Evolutionary conservation across 2,888 invertebrate genomes (phyloP).

Genomic region (Sesamia inferens): DNA sequence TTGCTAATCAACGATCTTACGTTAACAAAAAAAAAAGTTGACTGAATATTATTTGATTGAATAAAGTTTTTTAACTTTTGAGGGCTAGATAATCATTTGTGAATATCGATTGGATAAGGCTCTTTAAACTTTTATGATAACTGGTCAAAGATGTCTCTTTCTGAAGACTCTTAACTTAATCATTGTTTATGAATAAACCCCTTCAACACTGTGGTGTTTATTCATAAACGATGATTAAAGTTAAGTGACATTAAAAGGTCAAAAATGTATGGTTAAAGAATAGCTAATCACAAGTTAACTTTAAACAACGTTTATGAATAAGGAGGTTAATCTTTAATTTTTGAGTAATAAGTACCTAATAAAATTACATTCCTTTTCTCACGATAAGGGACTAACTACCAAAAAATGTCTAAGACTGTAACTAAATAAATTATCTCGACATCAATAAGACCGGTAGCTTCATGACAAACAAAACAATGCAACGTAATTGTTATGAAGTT

Average conservation of each 20-base stretch:
- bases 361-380: conserved; percentile 1
- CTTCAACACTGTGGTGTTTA: too few relatives aligned
- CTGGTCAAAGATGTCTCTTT: not conserved
- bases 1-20: not conserved
- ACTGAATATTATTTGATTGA: not conserved
- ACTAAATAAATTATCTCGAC: conserved; percentile 53
- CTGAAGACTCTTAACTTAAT: too few relatives aligned
- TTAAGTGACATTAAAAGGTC: too few relatives aligned
- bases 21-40: not conserved
- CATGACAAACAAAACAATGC: conserved; percentile 76
- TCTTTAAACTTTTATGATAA: not conserved
- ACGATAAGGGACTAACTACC: not conserved
- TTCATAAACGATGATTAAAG: too few relatives aligned
- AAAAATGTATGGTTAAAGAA: too few relatives aligned
- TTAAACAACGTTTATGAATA: too few relatives aligned
- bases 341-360: not conserved
- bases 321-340: not conserved
- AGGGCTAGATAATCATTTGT: not conserved
- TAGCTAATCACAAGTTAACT: too few relatives aligned
- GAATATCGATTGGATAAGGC: not conserved
- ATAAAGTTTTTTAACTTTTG: not conserved
- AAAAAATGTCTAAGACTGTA: conserved; percentile 52
- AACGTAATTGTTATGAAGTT: conserved; percentile 68
- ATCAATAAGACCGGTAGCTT: conserved; percentile 61
- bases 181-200: too few relatives aligned